Conservation (phyloP, 2,888 invertebrate genomes). For the Cordilura impudica region DNA sequence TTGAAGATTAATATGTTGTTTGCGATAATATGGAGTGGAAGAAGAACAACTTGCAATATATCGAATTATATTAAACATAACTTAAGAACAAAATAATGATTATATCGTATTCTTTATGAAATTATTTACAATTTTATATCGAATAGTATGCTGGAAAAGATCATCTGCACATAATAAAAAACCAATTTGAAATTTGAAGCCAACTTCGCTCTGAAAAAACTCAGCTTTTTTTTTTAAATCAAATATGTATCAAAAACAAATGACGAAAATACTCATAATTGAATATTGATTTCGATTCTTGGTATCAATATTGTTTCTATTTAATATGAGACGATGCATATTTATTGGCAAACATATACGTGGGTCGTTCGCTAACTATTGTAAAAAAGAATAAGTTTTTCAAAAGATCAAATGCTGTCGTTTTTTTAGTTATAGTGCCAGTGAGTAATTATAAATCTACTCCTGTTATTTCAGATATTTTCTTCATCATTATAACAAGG, state of each 20-base stretch:
- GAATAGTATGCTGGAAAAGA: not conserved
- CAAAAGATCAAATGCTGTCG: too few relatives aligned
- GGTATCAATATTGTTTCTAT: conserved; percentile 60
- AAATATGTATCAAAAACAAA: conserved; percentile 35
- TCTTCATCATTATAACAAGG: too few relatives aligned
- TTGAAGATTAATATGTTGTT: not conserved
- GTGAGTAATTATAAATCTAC: too few relatives aligned
- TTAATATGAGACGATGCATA: conserved; percentile 11
- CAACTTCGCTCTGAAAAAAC: not conserved
- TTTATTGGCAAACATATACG: not conserved
- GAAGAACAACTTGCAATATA: not conserved
- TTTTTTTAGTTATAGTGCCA: too few relatives aligned
- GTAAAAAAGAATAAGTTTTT: too few relatives aligned
- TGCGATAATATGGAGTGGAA: not conserved
- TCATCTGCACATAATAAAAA: conserved; percentile 27
- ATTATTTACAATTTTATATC: conserved; percentile 15
- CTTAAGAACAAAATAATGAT: not conserved
- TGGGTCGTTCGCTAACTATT: not conserved
- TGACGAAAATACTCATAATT: conserved; percentile 68
- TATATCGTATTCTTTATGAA: conserved; percentile 8
- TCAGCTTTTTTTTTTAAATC: not conserved
- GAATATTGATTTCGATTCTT: conserved; percentile 71
- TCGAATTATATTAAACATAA: not conserved
- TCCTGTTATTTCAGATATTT: too few relatives aligned
- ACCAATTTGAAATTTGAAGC: conserved; percentile 23